A percentile compares a stretch with the other conserved stretches of the same genome.
Evolutionary conservation across 2,797 vertebrate species (phyloP).

Genomic region (Coregonus sp.): DNA sequence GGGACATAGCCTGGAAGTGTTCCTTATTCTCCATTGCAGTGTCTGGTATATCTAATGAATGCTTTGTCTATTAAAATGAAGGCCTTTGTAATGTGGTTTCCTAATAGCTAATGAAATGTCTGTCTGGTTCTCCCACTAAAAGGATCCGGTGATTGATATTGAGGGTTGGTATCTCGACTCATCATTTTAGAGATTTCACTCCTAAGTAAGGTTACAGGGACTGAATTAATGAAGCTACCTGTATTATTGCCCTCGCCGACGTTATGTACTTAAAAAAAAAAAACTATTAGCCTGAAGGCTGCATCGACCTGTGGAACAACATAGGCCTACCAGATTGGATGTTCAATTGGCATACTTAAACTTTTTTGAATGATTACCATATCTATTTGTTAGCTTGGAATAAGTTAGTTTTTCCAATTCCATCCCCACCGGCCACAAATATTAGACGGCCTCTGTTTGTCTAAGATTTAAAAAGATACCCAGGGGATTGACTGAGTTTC

Average conservation of each 20-base stretch:
- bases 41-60: conserved; percentile 28
- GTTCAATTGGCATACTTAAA: background rate
- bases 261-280: background rate
- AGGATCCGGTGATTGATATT: conserved; percentile 12
- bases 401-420: background rate
- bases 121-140: conserved; percentile 15
- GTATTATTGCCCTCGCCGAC: background rate
- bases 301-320: background rate
- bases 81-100: conserved; percentile 17
- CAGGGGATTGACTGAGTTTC: background rate
- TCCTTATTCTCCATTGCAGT: background rate
- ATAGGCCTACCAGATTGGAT: too few relatives aligned
- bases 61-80: conserved; percentile 16
- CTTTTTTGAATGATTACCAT: background rate
- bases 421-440: too few relatives aligned
- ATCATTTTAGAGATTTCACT: background rate
- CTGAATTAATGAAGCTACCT: background rate
- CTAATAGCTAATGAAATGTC: conserved; percentile 28
- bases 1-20: too few relatives aligned
- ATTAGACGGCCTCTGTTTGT: background rate
- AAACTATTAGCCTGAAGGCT: background rate
- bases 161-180: background rate
- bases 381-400: background rate
- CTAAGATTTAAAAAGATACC: background rate
- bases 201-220: background rate